phyloP scores from a whole-genome alignment of 2,888 invertebrate species.

The Euproctis similis region DNA sequence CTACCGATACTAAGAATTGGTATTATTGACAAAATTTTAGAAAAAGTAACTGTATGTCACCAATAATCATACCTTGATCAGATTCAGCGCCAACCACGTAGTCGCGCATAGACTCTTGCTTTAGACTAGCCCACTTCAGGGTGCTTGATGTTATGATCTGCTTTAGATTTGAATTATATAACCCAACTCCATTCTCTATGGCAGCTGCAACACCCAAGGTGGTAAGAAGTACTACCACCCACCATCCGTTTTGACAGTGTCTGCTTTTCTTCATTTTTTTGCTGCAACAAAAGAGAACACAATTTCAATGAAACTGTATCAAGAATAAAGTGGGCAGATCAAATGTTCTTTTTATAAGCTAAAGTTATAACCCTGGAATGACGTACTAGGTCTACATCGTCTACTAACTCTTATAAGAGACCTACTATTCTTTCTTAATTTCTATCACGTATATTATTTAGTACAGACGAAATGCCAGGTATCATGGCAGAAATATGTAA shows the following conservation, averaged over 20 bases:
- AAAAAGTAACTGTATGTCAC: neutral
- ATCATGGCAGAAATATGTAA: no score
- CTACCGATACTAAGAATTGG: no score
- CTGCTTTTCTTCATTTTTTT: slow-evolving; percentile 53
- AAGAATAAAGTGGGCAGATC: neutral
- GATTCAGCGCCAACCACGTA: slow-evolving; percentile 79
- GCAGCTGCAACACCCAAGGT: slow-evolving; percentile 44
- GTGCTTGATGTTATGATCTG: slow-evolving; percentile 88
- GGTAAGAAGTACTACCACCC: slow-evolving; percentile 53
- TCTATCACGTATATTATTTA: no score
- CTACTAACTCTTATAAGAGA: no score
- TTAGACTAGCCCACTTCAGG: slow-evolving; percentile 81
- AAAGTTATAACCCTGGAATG: no score
- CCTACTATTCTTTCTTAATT: no score
- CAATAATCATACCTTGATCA: slow-evolving; percentile 45
- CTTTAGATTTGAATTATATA: slow-evolving; percentile 66
- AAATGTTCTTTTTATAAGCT: no score
- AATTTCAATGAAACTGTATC: neutral
- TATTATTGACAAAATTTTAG: no score
- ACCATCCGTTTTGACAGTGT: slow-evolving; percentile 55
- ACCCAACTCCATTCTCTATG: slow-evolving; percentile 51
- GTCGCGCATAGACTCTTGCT: slow-evolving; percentile 59
- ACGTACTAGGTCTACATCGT: no score
- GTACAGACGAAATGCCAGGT: no score
- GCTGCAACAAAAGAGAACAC: slow-evolving; percentile 28